Evolutionary conservation across 2,113 vertebrate genomes (phyloP).

Genomic region (Phalacrocorax carbo): DNA sequence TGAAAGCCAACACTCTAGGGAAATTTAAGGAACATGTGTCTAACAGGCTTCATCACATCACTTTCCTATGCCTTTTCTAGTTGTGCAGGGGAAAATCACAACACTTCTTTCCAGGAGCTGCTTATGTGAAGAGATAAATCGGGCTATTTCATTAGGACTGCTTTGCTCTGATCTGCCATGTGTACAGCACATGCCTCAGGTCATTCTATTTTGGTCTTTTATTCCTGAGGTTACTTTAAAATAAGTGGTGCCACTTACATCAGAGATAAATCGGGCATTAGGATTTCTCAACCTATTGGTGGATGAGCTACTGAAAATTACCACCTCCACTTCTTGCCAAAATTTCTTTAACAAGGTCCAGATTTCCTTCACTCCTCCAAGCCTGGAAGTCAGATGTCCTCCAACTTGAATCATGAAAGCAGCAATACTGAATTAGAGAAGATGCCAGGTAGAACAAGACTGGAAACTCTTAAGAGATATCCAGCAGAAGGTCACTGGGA

Average conservation of each 20-base stretch:
- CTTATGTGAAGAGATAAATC: neutral
- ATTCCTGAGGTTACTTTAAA: neutral
- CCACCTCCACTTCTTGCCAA: neutral
- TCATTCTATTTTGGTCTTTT: neutral
- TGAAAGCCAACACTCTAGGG: neutral
- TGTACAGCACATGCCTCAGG: neutral
- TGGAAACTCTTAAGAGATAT: neutral
- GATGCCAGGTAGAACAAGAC: neutral
- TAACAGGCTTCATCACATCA: neutral
- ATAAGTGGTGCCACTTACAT: neutral
- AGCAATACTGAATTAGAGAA: neutral
- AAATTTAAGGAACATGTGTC: neutral
- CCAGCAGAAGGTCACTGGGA: neutral
- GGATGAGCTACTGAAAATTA: neutral
- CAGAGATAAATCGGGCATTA: neutral
- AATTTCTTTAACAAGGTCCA: neutral
- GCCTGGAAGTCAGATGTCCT: neutral
- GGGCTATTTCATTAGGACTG: neutral
- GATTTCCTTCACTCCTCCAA: neutral
- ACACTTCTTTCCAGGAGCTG: neutral
- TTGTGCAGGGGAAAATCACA: neutral
- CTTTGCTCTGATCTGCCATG: neutral
- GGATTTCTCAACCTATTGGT: neutral
- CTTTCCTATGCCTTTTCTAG: neutral
- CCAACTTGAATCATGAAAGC: neutral